Evolutionary conservation across 2,113 vertebrate genomes (phyloP).

Genomic region (Burhinus bistriatus): DNA sequence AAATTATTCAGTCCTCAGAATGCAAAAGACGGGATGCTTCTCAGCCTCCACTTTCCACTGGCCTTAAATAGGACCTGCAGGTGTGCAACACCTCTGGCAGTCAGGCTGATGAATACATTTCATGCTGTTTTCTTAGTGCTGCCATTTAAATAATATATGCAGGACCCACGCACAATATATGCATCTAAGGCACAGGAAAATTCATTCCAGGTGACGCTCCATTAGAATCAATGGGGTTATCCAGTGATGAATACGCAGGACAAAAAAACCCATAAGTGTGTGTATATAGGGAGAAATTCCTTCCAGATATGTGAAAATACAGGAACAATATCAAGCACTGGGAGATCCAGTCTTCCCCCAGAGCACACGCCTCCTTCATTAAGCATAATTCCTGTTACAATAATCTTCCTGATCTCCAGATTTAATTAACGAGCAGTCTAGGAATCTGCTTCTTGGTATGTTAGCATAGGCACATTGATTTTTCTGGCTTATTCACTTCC

Average conservation of each 20-base stretch:
- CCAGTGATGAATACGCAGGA: neutral
- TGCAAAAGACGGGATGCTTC: slow-evolving; percentile 26
- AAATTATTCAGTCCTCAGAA: slow-evolving; percentile 62
- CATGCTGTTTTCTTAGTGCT: slow-evolving; percentile 38
- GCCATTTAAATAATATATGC: slow-evolving; percentile 42
- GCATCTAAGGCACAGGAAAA: neutral
- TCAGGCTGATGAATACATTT: neutral
- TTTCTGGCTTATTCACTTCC: neutral
- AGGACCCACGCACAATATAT: neutral
- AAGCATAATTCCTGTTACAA: neutral
- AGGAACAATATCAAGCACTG: neutral
- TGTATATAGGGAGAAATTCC: neutral
- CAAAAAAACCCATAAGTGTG: neutral
- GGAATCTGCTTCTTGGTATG: neutral
- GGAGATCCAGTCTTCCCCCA: neutral
- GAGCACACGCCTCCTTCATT: neutral
- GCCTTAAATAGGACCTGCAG: neutral
- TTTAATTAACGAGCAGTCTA: neutral
- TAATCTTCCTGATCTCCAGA: neutral
- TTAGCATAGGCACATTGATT: neutral
- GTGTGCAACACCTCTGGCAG: neutral
- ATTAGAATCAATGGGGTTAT: neutral
- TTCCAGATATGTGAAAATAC: neutral
- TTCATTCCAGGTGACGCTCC: neutral
- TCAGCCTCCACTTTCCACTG: slow-evolving; percentile 46